Percentiles rank a stretch among this genome's conserved stretches.
Evolutionary conservation across 2,888 invertebrate species (phyloP).

Genomic region (Apodemia hepburni): DNA sequence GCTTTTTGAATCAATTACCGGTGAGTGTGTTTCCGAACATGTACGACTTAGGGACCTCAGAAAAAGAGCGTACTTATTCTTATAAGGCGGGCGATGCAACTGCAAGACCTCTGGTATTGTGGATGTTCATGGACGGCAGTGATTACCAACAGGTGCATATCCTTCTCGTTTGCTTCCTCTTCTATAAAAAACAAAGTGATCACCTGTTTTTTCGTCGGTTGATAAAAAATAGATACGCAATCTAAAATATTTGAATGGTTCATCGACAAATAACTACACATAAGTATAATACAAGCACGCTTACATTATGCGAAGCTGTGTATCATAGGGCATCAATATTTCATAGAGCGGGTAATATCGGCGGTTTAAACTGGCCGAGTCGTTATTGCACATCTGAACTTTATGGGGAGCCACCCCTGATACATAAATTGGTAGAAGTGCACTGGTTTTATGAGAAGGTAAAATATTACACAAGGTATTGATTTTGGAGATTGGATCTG

Average conservation of each 20-base stretch:
- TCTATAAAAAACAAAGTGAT: no score
- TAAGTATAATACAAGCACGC: conserved; percentile 37
- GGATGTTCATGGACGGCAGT: no score
- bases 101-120: no score
- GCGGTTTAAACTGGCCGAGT: conserved; percentile 68
- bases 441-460: conserved; percentile 64
- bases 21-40: no score
- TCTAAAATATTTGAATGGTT: background rate
- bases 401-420: conserved; percentile 68
- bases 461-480: conserved; percentile 60
- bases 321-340: conserved; percentile 63
- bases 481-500: conserved; percentile 55
- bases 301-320: conserved; percentile 41
- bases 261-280: conserved; percentile 3
- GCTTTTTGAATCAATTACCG: no score
- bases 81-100: no score
- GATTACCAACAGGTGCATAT: no score
- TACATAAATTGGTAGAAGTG: conserved; percentile 72
- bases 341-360: conserved; percentile 63
- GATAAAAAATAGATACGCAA: background rate
- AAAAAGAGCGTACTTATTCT: no score
- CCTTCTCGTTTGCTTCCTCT: no score
- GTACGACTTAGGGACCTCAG: no score
- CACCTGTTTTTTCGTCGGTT: no score
- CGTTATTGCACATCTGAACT: conserved; percentile 60